phyloP scores from a whole-genome alignment of 2,113 vertebrate genomes.

The Gallinago jamesoni region DNA sequence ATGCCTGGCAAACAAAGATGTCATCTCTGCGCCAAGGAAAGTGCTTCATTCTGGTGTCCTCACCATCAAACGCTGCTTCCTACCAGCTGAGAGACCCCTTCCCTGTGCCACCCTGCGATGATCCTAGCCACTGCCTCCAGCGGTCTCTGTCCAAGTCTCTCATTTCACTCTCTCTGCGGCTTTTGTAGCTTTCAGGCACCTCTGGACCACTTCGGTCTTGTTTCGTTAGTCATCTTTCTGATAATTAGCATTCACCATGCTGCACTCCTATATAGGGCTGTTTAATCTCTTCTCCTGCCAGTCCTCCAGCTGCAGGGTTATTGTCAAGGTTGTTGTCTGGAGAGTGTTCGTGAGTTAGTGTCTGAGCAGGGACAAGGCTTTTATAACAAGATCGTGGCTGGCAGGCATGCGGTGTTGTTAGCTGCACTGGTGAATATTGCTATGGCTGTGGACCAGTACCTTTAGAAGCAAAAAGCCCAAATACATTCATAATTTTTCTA shows the following conservation, averaged over 20 bases:
- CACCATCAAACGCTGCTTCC: accelerated
- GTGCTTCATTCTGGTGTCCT: background rate
- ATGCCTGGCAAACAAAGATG: background rate
- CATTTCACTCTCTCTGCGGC: background rate
- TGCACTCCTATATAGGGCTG: background rate
- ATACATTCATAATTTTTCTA: background rate
- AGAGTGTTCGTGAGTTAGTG: background rate
- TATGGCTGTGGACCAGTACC: background rate
- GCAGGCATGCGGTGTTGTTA: background rate
- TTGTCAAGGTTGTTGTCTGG: background rate
- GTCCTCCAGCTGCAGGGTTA: background rate
- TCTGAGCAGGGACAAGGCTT: background rate
- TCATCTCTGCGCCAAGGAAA: background rate
- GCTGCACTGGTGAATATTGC: background rate
- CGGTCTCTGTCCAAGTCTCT: background rate
- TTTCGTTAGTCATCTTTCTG: background rate
- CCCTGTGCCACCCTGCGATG: accelerated
- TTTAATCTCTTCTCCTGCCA: background rate
- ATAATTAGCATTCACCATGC: background rate
- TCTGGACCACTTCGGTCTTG: background rate
- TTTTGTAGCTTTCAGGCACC: background rate
- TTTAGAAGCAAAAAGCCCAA: background rate
- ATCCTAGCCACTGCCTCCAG: accelerated
- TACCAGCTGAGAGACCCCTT: background rate
- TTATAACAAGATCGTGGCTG: background rate